phyloP scores from a whole-genome alignment of 2,888 invertebrate species.

The Tiliacea citrago region DNA sequence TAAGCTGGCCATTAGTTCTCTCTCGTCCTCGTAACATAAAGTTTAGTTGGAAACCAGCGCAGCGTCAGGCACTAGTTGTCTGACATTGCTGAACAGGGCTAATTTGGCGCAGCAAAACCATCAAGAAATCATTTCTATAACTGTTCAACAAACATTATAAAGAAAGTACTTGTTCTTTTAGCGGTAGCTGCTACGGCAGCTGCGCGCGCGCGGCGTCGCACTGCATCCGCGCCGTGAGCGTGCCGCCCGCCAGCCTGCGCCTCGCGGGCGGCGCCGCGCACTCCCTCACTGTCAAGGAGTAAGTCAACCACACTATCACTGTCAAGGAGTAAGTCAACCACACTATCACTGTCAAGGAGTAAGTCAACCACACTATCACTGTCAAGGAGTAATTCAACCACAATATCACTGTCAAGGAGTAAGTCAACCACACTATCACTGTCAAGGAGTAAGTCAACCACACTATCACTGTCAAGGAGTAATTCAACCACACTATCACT shows the following conservation, averaged over 20 bases:
- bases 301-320: conserved; percentile 60
- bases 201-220: conserved; percentile 86
- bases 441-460: conserved; percentile 82
- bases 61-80: too few species aligned
- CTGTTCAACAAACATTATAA: neutral
- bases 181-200: conserved; percentile 93
- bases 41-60: too few species aligned
- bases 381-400: conserved; percentile 27
- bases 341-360: neutral
- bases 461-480: conserved; percentile 80
- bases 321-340: conserved; percentile 27
- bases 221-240: conserved; percentile 95
- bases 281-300: conserved; percentile 80
- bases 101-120: too few species aligned
- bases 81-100: too few species aligned
- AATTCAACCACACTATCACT: conserved; percentile 77
- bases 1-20: too few species aligned
- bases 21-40: too few species aligned
- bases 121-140: neutral
- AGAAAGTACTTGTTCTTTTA: conserved; percentile 68
- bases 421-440: conserved; percentile 72
- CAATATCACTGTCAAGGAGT: neutral
- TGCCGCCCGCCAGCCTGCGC: conserved; percentile 90
- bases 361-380: conserved; percentile 25
- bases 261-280: conserved; percentile 61